Evolutionary conservation across 2,113 vertebrate genomes (phyloP).

Genomic region (Vulpes ferrilata): DNA sequence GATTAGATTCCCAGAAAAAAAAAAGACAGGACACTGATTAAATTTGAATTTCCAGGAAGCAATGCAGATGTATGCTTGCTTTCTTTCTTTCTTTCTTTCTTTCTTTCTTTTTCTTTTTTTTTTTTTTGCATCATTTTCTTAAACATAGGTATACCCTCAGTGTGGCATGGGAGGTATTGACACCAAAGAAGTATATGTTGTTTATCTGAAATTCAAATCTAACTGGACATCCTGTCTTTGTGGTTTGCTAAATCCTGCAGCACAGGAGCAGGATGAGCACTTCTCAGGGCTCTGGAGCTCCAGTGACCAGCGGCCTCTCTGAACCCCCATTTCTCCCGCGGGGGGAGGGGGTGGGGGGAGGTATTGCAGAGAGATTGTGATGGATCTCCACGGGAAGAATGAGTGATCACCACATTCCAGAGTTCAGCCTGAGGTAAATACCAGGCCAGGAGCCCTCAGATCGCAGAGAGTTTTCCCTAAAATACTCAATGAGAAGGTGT

Average conservation of each 20-base stretch:
- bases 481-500: not conserved
- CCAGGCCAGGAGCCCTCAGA: not conserved
- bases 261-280: not conserved
- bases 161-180: not conserved
- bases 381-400: not conserved
- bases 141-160: not conserved
- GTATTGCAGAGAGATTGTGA: not conserved
- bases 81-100: no score
- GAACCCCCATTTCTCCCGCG: not conserved
- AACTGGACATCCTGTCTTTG: not conserved
- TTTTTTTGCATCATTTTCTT: not conserved
- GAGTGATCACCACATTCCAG: not conserved
- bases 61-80: not conserved
- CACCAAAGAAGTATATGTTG: not conserved
- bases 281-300: not conserved
- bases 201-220: slow-evolving; percentile 16
- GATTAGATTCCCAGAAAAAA: not conserved
- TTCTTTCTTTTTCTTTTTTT: no score
- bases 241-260: not conserved
- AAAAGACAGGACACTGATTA: not conserved
- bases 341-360: fast-evolving
- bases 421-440: not conserved
- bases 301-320: fast-evolving
- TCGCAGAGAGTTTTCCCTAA: not conserved
- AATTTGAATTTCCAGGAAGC: slow-evolving; percentile 23